phyloP scores from a whole-genome alignment of 2,888 invertebrate species.

The Eulithis prunata region DNA sequence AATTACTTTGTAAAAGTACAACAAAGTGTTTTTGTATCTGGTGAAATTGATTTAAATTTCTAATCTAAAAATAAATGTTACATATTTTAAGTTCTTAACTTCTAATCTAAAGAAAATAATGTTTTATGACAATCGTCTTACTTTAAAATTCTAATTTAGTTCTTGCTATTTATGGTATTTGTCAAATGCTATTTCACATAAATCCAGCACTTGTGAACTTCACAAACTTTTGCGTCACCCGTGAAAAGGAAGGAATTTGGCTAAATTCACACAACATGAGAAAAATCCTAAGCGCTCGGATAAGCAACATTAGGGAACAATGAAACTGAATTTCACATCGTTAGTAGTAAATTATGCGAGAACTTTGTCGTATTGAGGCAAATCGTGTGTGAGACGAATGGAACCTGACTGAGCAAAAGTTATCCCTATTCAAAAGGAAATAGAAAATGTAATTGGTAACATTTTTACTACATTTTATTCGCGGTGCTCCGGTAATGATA shows the following conservation, averaged over 20 bases:
- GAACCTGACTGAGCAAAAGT: not conserved
- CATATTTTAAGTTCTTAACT: too few relatives aligned
- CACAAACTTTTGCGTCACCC: conserved; percentile 31
- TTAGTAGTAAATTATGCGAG: conserved; percentile 11
- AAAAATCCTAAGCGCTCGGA: conserved; percentile 36
- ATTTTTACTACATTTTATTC: too few relatives aligned
- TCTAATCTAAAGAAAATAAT: too few relatives aligned
- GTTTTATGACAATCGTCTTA: too few relatives aligned
- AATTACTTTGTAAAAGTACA: too few relatives aligned
- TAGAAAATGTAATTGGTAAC: not conserved
- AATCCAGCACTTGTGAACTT: conserved; percentile 17
- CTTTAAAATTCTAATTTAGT: too few relatives aligned
- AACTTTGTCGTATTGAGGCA: conserved; percentile 5
- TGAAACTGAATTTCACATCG: conserved; percentile 13
- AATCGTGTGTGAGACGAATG: conserved; percentile 3
- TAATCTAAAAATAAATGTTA: too few relatives aligned
- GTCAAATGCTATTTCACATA: conserved; percentile 8
- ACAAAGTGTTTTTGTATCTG: too few relatives aligned
- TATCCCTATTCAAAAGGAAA: not conserved
- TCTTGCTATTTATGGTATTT: not conserved
- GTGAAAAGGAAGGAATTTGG: conserved; percentile 30
- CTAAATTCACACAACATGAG: conserved; percentile 35
- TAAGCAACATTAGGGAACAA: conserved; percentile 27
- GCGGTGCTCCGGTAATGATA: too few relatives aligned
- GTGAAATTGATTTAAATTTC: too few relatives aligned